Evolutionary conservation across 2,113 vertebrate species (phyloP).

Genomic region (Leptobrachium ailaonicum): DNA sequence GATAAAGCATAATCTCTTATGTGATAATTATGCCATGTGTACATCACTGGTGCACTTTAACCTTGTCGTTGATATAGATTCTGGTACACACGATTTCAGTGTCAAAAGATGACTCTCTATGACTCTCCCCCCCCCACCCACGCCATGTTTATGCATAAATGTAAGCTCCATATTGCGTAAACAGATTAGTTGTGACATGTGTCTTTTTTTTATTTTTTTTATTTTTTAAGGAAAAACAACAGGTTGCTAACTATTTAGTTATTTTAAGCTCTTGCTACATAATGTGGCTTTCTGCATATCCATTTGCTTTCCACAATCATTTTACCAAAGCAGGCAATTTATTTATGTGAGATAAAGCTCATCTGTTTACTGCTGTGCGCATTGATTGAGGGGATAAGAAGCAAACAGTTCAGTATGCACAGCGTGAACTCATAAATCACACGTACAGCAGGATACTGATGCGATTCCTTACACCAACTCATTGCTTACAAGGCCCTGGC

Average conservation of each 20-base stretch:
- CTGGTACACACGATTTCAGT: too few species aligned
- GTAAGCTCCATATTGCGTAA: slow-evolving; percentile 21
- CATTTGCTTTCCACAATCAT: slow-evolving; percentile 19
- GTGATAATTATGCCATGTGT: too few species aligned
- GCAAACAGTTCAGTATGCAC: slow-evolving; percentile 22
- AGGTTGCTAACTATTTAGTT: slow-evolving; percentile 15
- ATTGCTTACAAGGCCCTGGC: slow-evolving; percentile 5
- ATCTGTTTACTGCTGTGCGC: slow-evolving; percentile 33
- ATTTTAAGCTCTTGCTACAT: neutral
- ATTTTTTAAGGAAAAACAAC: neutral
- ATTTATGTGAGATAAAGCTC: slow-evolving; percentile 33
- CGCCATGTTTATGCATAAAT: slow-evolving; percentile 21
- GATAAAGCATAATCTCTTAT: too few species aligned
- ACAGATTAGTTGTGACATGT: slow-evolving; percentile 29
- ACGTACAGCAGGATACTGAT: slow-evolving; percentile 24
- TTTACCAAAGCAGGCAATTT: slow-evolving; percentile 25
- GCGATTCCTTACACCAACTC: slow-evolving; percentile 15
- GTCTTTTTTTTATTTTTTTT: neutral
- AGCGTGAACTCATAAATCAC: slow-evolving; percentile 28
- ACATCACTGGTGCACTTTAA: too few species aligned
- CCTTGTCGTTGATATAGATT: too few species aligned
- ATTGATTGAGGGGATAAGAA: slow-evolving; percentile 39
- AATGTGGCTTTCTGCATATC: neutral
- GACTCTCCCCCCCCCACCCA: too few species aligned
- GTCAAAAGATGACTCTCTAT: too few species aligned